A percentile compares a stretch with the other conserved stretches of the same genome.
These are phyloP conservation scores for Epinotia brunnichana DNA, from an alignment of 2,888 invertebrate species.

Conservation along the genomic window DNA sequence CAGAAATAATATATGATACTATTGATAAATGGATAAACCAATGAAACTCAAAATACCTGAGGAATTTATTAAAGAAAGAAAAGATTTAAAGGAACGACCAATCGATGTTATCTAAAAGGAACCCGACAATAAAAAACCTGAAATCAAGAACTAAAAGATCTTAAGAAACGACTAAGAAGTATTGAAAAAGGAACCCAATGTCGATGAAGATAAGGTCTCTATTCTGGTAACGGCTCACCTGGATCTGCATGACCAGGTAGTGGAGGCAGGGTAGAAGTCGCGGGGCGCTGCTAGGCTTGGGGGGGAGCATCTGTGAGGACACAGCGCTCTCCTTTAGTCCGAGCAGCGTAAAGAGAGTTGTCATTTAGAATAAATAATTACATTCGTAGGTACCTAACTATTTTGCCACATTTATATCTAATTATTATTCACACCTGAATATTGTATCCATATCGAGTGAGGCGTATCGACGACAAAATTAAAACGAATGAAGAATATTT, in stretches of 20 bases:
- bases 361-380: background rate
- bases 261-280: constrained; percentile 77
- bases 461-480: too few species aligned
- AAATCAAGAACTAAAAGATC: background rate
- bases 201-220: constrained; percentile 55
- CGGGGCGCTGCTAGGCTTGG: constrained; percentile 73
- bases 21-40: background rate
- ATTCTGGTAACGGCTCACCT: constrained; percentile 80
- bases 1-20: background rate
- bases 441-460: too few species aligned
- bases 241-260: constrained; percentile 77
- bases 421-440: too few species aligned
- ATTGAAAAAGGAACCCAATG: constrained; percentile 45
- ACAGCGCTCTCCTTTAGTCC: constrained; percentile 76
- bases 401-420: too few species aligned
- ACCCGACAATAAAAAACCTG: background rate
- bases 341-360: constrained; percentile 63
- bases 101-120: background rate
- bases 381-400: too few species aligned
- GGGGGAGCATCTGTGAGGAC: constrained; percentile 79
- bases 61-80: background rate
- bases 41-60: background rate
- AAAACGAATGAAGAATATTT: too few species aligned
- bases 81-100: background rate
- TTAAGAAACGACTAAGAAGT: background rate